Evolutionary conservation across 2,113 vertebrate genomes (phyloP), one percentile per base, ranked within the genome.

Genomic region (Pangasianodon hypophthalmus): DNA sequence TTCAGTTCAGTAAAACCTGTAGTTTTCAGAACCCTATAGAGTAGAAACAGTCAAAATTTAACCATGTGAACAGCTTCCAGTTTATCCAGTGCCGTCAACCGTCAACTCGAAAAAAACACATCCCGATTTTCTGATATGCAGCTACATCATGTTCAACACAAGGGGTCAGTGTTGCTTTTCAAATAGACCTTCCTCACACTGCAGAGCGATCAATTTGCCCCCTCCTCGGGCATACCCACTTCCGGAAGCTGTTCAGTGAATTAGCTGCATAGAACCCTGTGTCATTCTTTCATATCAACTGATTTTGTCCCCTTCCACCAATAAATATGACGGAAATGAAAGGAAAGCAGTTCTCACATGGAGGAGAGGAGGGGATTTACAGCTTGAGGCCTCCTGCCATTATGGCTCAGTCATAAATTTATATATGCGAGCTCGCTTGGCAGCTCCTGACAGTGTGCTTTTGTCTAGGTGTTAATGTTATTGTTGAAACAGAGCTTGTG

Each of bases 101-200:
- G 0, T 52, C 77, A 52, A 9, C 1, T 14, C 32, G 64, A 50
- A 5, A 29, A 50, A 77, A 29, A 77, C 1, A 79, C 10, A 46
- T 29, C 2, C 10, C 0, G 0, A 52, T 50, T 21, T 37, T 82
- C 50, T 54, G 29, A 19, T 32, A 8, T 32, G 41, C 24, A 37
- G 46, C 56, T 86, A 18, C 84, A 44, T 2, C 29, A 69, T n/a
- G 1, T 75, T n/a, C 10, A n/a, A 69, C 93, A 93, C 91, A 85
- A 92, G 92, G 87, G 91, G 90, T 69, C 92, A 93, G 88, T 92
- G 32, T 92, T 93, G 91, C 86, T 81, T 91, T 91, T 88, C 29
- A 26, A 92, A 92, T 82, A 2, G 26, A 26, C 14, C 11, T 64
- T 1, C 1, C n/a, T n/a, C 41, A 5, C 79, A 89, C 91, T 90